These are phyloP conservation scores for Fopius arisanus DNA, from an alignment of 1,140 invertebrate genomes.

Conservation along the genomic window DNA sequence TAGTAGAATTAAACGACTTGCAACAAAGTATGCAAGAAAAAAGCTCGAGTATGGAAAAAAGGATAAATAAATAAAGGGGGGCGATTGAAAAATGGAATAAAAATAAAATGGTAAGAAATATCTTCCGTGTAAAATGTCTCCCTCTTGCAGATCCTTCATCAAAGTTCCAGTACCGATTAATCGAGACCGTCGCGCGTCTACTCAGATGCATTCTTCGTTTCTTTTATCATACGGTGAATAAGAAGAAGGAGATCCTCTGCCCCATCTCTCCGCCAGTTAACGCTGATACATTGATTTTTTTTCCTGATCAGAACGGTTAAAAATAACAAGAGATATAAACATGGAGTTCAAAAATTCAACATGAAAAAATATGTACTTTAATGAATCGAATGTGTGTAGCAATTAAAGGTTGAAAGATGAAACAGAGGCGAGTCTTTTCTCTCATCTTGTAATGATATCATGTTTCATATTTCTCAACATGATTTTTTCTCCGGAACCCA, in stretches of 20 bases:
- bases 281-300: not conserved
- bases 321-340: not conserved
- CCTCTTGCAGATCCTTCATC: conserved; percentile 28
- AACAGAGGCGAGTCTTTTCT: not conserved
- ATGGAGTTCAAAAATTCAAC: not conserved
- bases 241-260: not conserved
- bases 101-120: conserved; percentile 15
- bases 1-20: not conserved
- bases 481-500: not conserved
- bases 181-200: conserved; percentile 33
- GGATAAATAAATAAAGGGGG: not conserved
- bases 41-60: conserved; percentile 2
- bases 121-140: conserved; percentile 32
- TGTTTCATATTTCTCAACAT: not conserved
- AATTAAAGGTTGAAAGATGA: not conserved
- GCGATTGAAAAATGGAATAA: not conserved
- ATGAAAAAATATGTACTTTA: not conserved
- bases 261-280: not conserved
- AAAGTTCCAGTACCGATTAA: conserved; percentile 39
- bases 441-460: not conserved
- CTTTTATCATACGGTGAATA: conserved; percentile 20
- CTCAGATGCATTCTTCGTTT: conserved; percentile 34
- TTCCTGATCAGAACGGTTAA: not conserved
- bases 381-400: not conserved
- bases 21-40: not conserved